Conservation (phyloP, 2,113 vertebrate genomes). For the Himantopus leucocephalus region DNA sequence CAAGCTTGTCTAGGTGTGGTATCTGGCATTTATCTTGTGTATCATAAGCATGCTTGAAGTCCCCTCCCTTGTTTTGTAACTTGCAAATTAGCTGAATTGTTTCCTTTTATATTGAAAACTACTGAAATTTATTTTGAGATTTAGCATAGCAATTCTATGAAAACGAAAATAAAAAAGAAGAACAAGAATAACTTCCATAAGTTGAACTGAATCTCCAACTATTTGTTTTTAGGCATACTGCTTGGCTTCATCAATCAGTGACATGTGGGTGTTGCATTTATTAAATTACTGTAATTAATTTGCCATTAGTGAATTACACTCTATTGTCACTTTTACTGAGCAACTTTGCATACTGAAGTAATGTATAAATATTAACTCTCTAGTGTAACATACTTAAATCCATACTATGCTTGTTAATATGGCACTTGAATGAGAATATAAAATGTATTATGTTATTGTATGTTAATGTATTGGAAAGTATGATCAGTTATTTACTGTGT, state of each 20-base stretch:
- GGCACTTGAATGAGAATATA: neutral
- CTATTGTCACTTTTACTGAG: slow-evolving; percentile 28
- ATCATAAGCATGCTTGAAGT: slow-evolving; percentile 7
- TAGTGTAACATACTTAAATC: neutral
- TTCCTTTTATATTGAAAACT: slow-evolving; percentile 8
- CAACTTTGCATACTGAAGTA: neutral
- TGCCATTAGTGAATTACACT: slow-evolving; percentile 26
- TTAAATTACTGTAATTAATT: slow-evolving; percentile 43
- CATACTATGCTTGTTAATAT: neutral
- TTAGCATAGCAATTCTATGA: neutral
- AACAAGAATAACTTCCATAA: neutral
- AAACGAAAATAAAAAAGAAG: neutral
- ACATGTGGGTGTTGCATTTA: neutral
- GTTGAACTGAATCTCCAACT: neutral
- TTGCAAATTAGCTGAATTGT: neutral
- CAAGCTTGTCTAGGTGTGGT: slow-evolving; percentile 59
- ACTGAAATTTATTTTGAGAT: neutral
- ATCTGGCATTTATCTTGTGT: neutral
- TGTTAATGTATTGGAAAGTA: neutral
- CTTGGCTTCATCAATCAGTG: slow-evolving; percentile 13
- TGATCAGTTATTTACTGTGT: neutral
- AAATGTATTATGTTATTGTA: neutral
- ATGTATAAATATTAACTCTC: neutral
- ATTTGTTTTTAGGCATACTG: slow-evolving; percentile 17
- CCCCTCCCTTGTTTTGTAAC: slow-evolving; percentile 48